phyloP scores from a whole-genome alignment of 2,797 vertebrate genomes.

The Pipistrellus nathusii region DNA sequence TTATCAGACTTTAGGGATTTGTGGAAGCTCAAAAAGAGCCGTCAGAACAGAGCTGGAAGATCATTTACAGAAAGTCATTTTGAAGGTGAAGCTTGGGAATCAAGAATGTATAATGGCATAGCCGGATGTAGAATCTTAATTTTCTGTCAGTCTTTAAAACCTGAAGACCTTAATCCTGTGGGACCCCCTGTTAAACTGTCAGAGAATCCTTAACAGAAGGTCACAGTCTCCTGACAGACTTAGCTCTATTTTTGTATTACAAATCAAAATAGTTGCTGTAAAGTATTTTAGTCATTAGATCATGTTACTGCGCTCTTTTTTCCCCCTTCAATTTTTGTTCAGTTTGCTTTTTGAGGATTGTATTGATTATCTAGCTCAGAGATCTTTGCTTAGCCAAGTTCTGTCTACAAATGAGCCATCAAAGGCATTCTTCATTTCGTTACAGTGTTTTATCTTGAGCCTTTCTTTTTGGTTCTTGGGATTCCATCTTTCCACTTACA shows the following conservation, averaged over 20 bases:
- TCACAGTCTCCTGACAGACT: neutral
- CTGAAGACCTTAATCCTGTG: neutral
- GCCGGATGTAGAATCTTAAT: neutral
- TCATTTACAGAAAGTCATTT: neutral
- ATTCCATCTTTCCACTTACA: neutral
- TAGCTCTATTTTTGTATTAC: neutral
- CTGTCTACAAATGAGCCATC: neutral
- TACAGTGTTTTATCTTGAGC: neutral
- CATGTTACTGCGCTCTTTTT: neutral
- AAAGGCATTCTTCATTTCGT: neutral
- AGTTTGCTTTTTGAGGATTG: neutral
- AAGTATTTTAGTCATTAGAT: conserved; percentile 23
- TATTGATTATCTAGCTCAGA: neutral
- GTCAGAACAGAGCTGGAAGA: conserved; percentile 1
- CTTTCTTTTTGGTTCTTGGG: neutral
- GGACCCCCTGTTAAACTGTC: neutral
- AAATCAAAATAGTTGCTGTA: neutral
- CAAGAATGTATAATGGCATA: neutral
- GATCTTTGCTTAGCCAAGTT: neutral
- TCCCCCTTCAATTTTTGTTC: neutral
- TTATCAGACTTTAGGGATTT: neutral
- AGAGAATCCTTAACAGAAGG: conserved; percentile 45
- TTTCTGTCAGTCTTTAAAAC: neutral
- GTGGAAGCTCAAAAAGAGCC: neutral
- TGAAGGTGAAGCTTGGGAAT: neutral